A percentile compares a stretch with the other conserved stretches of the same genome.
These are phyloP conservation scores for Phorcus lineatus DNA, from an alignment of 2,888 invertebrate species.

Conservation along the genomic window DNA sequence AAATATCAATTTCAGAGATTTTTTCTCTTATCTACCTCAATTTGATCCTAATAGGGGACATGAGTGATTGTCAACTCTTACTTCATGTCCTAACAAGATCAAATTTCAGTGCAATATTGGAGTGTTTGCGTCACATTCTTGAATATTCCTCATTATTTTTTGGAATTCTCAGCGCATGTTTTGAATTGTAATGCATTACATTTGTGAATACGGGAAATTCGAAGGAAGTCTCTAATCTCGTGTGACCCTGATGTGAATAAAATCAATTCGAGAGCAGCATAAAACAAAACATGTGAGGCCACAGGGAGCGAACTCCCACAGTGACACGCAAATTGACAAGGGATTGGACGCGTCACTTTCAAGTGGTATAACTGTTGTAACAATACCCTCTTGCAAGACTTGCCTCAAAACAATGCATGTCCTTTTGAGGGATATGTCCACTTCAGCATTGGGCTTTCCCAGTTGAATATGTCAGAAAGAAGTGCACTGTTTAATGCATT, in stretches of 20 bases:
- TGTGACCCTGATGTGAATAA: constrained; percentile 1
- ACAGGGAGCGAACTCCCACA: not conserved
- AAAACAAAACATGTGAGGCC: not conserved
- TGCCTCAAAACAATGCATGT: not conserved
- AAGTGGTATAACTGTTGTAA: constrained; percentile 1
- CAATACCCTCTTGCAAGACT: not conserved
- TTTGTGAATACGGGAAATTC: constrained; percentile 17
- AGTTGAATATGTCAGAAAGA: too few relatives aligned
- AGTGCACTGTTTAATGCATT: too few relatives aligned
- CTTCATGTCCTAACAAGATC: too few relatives aligned
- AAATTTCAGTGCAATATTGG: too few relatives aligned
- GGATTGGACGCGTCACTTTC: not conserved
- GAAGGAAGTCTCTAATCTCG: not conserved
- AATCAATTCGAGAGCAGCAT: not conserved
- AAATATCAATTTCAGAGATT: too few relatives aligned
- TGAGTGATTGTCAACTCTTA: too few relatives aligned
- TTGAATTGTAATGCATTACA: constrained; percentile 5
- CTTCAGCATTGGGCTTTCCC: too few relatives aligned
- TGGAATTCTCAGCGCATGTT: not conserved
- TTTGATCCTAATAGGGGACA: too few relatives aligned
- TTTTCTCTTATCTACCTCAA: too few relatives aligned
- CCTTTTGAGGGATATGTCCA: not conserved
- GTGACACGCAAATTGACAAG: not conserved
- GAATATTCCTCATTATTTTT: too few relatives aligned
- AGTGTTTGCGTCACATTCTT: too few relatives aligned